Conservation (phyloP, 2,797 vertebrate genomes). For the Poecilia gillii region DNA sequence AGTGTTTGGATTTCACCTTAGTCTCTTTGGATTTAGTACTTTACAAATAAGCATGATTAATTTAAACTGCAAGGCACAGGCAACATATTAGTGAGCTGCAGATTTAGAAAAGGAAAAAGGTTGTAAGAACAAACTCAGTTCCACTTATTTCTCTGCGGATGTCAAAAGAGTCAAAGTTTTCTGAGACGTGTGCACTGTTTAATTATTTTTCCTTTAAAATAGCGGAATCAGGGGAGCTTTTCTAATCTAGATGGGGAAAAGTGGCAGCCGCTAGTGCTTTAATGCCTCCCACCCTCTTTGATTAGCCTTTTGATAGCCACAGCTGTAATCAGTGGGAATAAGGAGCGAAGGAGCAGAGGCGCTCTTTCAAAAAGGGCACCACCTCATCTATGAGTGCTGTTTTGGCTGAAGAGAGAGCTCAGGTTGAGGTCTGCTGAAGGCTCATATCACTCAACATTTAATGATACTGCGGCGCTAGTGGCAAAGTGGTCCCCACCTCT, state of each 20-base stretch:
- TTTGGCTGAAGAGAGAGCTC: slow-evolving; percentile 56
- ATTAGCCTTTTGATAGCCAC: slow-evolving; percentile 79
- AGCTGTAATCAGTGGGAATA: slow-evolving; percentile 69
- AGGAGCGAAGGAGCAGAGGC: slow-evolving; percentile 58
- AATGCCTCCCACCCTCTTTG: slow-evolving; percentile 62
- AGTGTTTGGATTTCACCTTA: not conserved
- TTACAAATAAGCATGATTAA: not conserved
- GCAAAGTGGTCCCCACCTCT: slow-evolving; percentile 53
- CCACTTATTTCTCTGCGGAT: slow-evolving; percentile 17
- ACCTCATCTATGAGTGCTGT: slow-evolving; percentile 55
- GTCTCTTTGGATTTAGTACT: not conserved
- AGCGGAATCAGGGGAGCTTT: slow-evolving; percentile 37
- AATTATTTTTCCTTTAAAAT: slow-evolving; percentile 61
- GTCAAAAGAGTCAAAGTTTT: slow-evolving; percentile 43
- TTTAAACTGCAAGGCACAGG: not conserved
- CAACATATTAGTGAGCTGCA: not conserved
- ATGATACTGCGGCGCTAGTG: slow-evolving; percentile 41
- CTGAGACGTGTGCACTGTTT: slow-evolving; percentile 44
- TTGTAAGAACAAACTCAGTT: slow-evolving; percentile 22
- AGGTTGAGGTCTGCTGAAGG: slow-evolving; percentile 44
- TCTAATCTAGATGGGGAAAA: slow-evolving; percentile 42
- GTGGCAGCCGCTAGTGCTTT: slow-evolving; percentile 59
- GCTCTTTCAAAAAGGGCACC: slow-evolving; percentile 55
- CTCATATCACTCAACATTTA: slow-evolving; percentile 36
- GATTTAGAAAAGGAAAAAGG: slow-evolving; percentile 8